Base-by-base conservation (phyloP, 2,888 invertebrate species). In the Dynastes hyllus region DNA sequence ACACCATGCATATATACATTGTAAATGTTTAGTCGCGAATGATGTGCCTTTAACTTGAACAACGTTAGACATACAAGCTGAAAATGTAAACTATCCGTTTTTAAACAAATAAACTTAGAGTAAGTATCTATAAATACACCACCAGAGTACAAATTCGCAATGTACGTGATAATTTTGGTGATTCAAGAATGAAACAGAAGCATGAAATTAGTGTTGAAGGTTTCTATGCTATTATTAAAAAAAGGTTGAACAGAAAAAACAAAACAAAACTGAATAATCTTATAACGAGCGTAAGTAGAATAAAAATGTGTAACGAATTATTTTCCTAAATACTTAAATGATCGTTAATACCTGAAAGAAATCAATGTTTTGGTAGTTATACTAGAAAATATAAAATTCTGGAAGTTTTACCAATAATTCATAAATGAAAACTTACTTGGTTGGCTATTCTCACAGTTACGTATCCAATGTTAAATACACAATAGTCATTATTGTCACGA, bases 401-500 rank as follows among this genome's bases (percentile, higher is more conserved):
- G 32, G 55, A 22, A 45, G 40, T 70, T 73, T 45, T 67, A 45
- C 22, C 13, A 51, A 66, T 63, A 66, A 75, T 67, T 76, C 65
- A 66, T 75, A 55, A 76, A 55, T 76, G 70, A 61, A 78, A 71
- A 66, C 78, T 77, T 78, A 77, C 79, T 77, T 73, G 37, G 29
- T 63, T 70, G 70, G 22, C 50, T 70, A 77, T 58, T 53, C 78
- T 67, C 83, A 75, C 80, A 83, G 80, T 82, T 84, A 84, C 81
- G 84, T 85, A 87, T 87, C 87, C 86, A 86, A 86, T 85, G 83
- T 82, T 83, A 83, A 84, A 82, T 83, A 82, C 82, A 85, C 83
- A 85, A 86, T 85, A 85, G 85, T 84, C 87, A 87, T 89, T 89
- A 89, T 89, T 89, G 89, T 89, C 89, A 87, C 87, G 84, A 86